Base-by-base conservation (phyloP, 1,140 invertebrate genomes). In the Drosophila tristis region DNA sequence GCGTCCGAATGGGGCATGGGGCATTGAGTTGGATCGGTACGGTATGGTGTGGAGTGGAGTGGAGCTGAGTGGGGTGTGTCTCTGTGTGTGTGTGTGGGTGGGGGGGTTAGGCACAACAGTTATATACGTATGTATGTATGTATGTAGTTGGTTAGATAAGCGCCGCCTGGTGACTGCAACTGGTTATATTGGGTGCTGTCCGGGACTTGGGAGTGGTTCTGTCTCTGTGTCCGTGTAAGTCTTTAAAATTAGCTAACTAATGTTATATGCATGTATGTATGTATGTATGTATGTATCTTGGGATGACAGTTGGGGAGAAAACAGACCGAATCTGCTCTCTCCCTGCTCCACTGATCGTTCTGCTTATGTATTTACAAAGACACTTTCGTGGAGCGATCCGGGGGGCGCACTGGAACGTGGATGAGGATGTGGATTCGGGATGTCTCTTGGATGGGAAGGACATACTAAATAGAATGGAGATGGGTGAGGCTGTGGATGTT, bases 181-280 rank as follows among this genome's bases (percentile, higher is more conserved):
- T 39, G 35, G 35, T 43, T 35, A 45, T 59, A 45, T 42, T 13
- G 35, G 48, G 31, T 48, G 35, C 8, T 7, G 4, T 13, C 13
- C 15, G 31, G 31, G 49, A 25, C n/a, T 7, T 4, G 5, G 15
- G 31, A 31, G 26, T 29, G n/a, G 7, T 20, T 54, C 15, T 13
- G 29, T 39, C 31, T 16, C 3, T 39, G 35, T 39, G 29, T 57
- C 49, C 13, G 57, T 65, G 48, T 72, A 60, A 42, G 42, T 74
- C 23, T 26, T 63, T 71, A 75, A 82, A 82, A 82, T 82, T 84
- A 84, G 80, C 80, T 82, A 82, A 71, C 80, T 82, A 82, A 84
- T 74, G 67, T 64, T 49, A 42, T 65, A 11, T n/a, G n/a, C n/a
- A n/a, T n/a, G n/a, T n/a, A n/a, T 8, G 8, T 49, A 39, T 58